Conservation (phyloP, 2,797 vertebrate genomes). For the Sebastes trivittatus region DNA sequence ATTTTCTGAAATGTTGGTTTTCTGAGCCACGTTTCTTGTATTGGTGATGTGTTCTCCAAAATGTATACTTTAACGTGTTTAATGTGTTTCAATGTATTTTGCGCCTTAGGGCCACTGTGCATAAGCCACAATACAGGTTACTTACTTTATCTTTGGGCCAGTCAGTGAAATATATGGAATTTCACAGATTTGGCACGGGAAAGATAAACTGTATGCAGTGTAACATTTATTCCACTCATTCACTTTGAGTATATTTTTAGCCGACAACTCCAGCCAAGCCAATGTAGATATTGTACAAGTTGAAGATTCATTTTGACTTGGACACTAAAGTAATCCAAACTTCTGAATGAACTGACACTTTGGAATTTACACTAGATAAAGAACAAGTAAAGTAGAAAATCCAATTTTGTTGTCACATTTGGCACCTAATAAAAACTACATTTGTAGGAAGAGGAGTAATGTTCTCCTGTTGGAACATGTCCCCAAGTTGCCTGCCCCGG, state of each 20-base stretch:
- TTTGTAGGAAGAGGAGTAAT: constrained; percentile 64
- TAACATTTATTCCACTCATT: not conserved
- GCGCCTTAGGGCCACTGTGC: not conserved
- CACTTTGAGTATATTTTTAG: not conserved
- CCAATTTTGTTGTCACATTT: constrained; percentile 69
- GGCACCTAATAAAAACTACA: constrained; percentile 69
- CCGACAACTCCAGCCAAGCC: not conserved
- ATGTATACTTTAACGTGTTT: not conserved
- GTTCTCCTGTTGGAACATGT: constrained; percentile 57
- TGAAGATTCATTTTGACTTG: constrained; percentile 28
- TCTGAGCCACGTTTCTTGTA: not conserved
- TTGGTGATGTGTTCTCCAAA: too few relatives aligned
- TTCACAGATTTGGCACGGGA: not conserved
- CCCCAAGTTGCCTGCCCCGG: constrained; percentile 66
- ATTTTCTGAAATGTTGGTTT: not conserved
- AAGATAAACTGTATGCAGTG: not conserved
- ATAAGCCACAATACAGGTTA: not conserved
- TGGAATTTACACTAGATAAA: constrained; percentile 41
- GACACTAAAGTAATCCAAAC: constrained; percentile 39
- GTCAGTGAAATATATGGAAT: not conserved
- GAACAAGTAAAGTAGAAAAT: constrained; percentile 53
- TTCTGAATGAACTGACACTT: constrained; percentile 33
- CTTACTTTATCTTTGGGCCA: not conserved
- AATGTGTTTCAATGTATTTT: not conserved
- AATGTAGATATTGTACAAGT: not conserved